Percentiles rank a stretch among this genome's conserved stretches.
phyloP scores from a whole-genome alignment of 2,113 vertebrate species.

The Eubucco bourcierii region DNA sequence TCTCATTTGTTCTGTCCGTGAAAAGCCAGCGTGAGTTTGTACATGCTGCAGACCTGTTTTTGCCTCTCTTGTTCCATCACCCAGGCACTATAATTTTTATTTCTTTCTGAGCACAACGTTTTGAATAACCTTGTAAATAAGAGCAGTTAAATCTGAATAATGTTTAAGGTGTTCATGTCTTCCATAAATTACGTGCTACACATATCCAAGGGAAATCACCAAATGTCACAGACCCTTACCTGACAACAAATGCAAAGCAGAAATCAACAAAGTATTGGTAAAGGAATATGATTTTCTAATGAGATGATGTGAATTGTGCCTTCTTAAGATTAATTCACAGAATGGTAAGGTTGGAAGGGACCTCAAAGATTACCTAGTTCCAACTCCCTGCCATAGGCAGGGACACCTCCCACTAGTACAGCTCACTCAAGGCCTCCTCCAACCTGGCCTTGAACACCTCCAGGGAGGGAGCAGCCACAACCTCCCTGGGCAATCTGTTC shows the following conservation, averaged over 20 bases:
- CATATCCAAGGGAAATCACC: background rate
- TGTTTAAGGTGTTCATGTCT: background rate
- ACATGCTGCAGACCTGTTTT: background rate
- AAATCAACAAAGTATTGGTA: background rate
- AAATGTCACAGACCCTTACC: background rate
- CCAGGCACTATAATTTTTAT: background rate
- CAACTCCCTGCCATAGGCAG: too few relatives aligned
- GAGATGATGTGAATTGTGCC: background rate
- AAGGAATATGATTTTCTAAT: background rate
- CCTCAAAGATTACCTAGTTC: too few relatives aligned
- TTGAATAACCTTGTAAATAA: background rate
- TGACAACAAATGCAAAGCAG: background rate
- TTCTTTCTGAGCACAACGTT: background rate
- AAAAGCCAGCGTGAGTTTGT: background rate
- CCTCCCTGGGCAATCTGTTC: too few relatives aligned
- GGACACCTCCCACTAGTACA: too few relatives aligned
- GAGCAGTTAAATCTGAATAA: background rate
- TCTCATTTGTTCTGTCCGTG: background rate
- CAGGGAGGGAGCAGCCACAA: too few relatives aligned
- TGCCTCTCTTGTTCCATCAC: background rate
- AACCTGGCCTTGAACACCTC: too few relatives aligned
- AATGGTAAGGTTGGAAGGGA: too few relatives aligned
- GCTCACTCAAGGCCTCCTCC: too few relatives aligned
- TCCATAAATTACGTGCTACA: background rate
- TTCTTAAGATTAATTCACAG: background rate